These are phyloP conservation scores for Melanotaenia trifasciata DNA, from an alignment of 2,797 vertebrate genomes.

Conservation along the genomic window DNA sequence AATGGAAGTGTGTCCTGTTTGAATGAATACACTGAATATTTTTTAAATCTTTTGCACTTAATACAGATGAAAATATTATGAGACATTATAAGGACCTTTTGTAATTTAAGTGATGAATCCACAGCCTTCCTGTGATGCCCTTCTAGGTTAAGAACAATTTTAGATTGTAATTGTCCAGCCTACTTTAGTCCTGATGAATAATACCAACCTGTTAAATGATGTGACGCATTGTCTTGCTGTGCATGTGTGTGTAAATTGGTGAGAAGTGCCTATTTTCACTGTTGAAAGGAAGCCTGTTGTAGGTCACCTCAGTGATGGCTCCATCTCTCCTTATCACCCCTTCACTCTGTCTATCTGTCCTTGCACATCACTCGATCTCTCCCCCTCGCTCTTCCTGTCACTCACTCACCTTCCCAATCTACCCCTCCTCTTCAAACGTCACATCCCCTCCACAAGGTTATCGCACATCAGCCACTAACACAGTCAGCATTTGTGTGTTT, in stretches of 20 bases:
- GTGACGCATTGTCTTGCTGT: constrained; percentile 14
- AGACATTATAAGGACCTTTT: neutral
- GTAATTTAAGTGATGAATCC: neutral
- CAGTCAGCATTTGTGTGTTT: constrained; percentile 26
- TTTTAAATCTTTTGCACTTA: too few species aligned
- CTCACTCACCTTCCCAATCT: constrained; percentile 75
- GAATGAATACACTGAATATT: neutral
- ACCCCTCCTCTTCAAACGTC: constrained; percentile 62
- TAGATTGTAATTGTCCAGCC: constrained; percentile 17
- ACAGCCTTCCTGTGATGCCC: neutral
- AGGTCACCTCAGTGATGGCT: constrained; percentile 77
- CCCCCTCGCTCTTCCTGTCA: constrained; percentile 61
- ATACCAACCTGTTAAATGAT: constrained; percentile 32
- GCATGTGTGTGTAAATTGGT: constrained; percentile 22
- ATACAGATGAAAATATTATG: neutral
- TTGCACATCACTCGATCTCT: constrained; percentile 71
- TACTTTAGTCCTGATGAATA: constrained; percentile 46
- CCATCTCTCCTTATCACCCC: constrained; percentile 73
- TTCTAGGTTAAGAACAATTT: neutral
- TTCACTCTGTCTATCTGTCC: constrained; percentile 74
- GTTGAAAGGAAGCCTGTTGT: constrained; percentile 55
- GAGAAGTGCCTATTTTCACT: constrained; percentile 41
- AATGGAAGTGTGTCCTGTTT: neutral
- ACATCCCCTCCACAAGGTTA: constrained; percentile 73
- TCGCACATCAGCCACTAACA: constrained; percentile 55